Base-by-base conservation (phyloP, 2,888 invertebrate species). In the Lasius platythorax region DNA sequence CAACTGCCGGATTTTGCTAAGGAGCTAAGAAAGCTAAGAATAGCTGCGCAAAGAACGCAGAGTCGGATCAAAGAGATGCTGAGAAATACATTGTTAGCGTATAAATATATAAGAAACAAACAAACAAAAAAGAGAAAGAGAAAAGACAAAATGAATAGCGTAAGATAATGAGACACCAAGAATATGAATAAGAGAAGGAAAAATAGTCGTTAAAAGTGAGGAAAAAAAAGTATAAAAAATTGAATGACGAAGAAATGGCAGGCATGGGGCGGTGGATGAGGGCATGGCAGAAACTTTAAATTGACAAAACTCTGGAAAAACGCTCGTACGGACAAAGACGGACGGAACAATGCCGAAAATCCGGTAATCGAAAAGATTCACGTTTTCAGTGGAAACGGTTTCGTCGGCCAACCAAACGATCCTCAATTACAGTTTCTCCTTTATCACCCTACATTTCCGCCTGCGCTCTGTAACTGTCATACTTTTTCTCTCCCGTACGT, bases 301-400 rank as follows among this genome's bases (percentile, higher is more conserved):
- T 82, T 84, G 89, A 78, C 89, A 85, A 87, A 90, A 84, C 85
- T 73, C 75, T 61, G 85, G 84, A 89, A 90, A 90, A 90, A 90
- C 86, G 85, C 75, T 84, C 81, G 78, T 76, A 70, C 86, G 81
- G 83, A 90, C 89, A 89, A 90, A 90, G 85, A 76, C 70, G 67
- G 72, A 81, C 79, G 84, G 84, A 85, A 79, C 82, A 89, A 84
- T 89, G 84, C 67, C 81, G 86, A 85, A 82, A 85, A 81, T 84
- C 68, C 85, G 64, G 70, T 68, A 72, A 83, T 85, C 83, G 82
- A 61, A 73, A 79, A 73, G 79, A 79, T 79, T 40, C 79, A 73
- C 61, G 46, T 79, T 79, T 72, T 58, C 73, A 33, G 73, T 46
- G 79, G 43, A 12, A 73, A 79, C 8, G 61, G 74, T 33, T 33